phyloP scores from a whole-genome alignment of 2,797 vertebrate genomes.

The Notamacropus eugenii region DNA sequence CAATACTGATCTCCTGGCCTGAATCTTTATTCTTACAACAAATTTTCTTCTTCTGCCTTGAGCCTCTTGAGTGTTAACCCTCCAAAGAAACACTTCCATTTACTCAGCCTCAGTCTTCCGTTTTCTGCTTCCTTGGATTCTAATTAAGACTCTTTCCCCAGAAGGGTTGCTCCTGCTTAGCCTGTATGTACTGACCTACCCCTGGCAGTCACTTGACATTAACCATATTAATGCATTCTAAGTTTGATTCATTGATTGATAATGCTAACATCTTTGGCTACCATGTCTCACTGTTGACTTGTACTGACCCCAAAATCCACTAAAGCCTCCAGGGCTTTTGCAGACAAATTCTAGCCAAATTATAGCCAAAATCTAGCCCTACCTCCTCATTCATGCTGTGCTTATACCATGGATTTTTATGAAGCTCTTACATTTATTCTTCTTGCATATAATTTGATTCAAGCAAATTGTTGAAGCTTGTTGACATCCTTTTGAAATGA shows the following conservation, averaged over 20 bases:
- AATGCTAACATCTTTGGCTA: neutral
- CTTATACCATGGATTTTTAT: neutral
- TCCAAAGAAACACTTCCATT: neutral
- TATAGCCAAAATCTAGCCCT: neutral
- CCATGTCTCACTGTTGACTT: neutral
- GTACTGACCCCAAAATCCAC: neutral
- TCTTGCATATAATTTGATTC: neutral
- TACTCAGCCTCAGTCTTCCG: neutral
- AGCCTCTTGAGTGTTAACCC: neutral
- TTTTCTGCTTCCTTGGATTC: neutral
- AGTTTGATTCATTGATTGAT: neutral
- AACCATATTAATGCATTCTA: neutral
- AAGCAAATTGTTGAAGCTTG: neutral
- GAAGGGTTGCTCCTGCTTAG: neutral
- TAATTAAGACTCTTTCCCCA: neutral
- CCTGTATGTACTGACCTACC: neutral
- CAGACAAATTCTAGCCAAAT: neutral
- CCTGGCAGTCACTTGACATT: neutral
- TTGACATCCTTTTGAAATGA: neutral
- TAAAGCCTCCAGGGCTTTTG: neutral
- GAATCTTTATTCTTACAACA: neutral
- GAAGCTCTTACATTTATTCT: neutral
- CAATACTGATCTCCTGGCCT: neutral
- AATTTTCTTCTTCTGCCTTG: neutral
- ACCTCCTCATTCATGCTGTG: neutral